phyloP scores from a whole-genome alignment of 2,797 vertebrate genomes.

The Alosa sapidissima region DNA sequence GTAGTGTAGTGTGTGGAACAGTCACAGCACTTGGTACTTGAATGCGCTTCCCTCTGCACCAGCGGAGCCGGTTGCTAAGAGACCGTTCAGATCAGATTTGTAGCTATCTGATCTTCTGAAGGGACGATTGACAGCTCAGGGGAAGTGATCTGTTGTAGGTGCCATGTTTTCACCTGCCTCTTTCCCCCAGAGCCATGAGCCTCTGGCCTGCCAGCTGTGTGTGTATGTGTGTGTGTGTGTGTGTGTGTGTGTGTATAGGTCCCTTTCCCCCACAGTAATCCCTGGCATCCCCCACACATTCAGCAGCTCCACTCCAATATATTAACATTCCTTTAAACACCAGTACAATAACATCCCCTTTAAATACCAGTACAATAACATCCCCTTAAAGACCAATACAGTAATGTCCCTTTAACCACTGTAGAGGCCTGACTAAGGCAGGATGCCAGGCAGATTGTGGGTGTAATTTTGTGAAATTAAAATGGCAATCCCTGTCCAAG shows the following conservation, averaged over 20 bases:
- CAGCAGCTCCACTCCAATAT: too few relatives aligned
- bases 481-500: neutral
- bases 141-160: too few relatives aligned
- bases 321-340: too few relatives aligned
- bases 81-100: neutral
- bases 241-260: neutral
- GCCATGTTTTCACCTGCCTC: too few relatives aligned
- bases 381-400: too few relatives aligned
- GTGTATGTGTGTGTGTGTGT: neutral
- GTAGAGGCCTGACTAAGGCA: too few relatives aligned
- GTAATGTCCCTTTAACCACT: too few relatives aligned
- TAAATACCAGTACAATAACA: too few relatives aligned
- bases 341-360: too few relatives aligned
- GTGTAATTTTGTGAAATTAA: neutral
- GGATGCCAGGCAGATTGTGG: neutral
- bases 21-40: neutral
- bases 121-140: neutral
- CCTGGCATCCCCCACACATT: too few relatives aligned
- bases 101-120: neutral
- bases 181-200: too few relatives aligned
- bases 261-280: too few relatives aligned
- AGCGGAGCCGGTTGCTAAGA: neutral
- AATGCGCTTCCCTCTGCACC: neutral
- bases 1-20: neutral
- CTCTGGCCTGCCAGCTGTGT: neutral